Conservation (phyloP, 2,113 vertebrate species). For the Sclerurus mexicanus region DNA sequence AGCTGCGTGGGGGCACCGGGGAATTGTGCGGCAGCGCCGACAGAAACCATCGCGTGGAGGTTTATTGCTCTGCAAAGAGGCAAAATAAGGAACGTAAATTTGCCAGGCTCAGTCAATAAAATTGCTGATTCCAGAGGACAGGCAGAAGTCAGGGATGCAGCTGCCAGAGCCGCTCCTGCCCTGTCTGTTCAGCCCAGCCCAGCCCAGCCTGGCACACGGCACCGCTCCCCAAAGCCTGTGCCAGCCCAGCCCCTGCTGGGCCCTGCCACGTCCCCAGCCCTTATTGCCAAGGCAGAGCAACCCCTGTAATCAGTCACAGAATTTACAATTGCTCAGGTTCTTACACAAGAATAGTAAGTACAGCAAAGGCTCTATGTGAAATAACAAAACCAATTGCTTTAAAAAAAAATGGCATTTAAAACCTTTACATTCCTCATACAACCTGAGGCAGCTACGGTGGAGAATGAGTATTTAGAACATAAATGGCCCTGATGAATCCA, state of each 20-base stretch:
- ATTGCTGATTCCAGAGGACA: not conserved
- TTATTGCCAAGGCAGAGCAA: not conserved
- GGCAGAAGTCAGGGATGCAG: not conserved
- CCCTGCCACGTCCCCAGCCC: not conserved
- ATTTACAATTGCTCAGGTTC: not conserved
- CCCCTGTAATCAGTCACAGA: not conserved
- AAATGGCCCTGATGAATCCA: constrained; percentile 33
- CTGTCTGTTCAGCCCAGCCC: accelerated
- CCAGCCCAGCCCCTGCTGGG: not conserved
- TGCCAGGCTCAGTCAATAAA: not conserved
- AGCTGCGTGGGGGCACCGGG: not conserved
- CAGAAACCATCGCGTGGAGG: not conserved
- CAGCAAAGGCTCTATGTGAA: not conserved
- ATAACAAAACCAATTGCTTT: not conserved
- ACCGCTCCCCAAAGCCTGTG: too few relatives aligned
- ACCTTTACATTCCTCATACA: not conserved
- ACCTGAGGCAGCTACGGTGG: not conserved
- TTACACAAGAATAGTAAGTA: not conserved
- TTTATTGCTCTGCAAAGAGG: not conserved
- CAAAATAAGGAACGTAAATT: not conserved
- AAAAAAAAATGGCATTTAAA: not conserved
- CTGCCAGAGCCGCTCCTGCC: not conserved
- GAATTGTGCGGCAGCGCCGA: accelerated
- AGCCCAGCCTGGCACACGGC: not conserved
- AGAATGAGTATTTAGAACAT: not conserved